phyloP scores from a whole-genome alignment of 2,113 vertebrate species.

The Cacatua alba region DNA sequence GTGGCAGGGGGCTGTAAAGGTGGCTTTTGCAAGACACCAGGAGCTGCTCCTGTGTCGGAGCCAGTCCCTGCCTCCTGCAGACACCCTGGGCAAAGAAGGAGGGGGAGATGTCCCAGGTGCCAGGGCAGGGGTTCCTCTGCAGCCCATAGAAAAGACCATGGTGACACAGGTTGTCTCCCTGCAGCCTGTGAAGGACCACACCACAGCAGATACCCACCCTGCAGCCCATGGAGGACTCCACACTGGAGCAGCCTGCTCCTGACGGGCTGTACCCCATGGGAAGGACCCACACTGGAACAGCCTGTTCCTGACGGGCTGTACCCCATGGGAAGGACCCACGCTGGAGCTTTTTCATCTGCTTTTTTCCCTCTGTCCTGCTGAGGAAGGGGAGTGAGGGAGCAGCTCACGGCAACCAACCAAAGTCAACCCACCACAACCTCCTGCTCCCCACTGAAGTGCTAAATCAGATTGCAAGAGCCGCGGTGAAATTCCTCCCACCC shows the following conservation, averaged over 20 bases:
- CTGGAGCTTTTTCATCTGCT: background rate
- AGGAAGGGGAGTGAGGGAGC: background rate
- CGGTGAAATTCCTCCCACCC: background rate
- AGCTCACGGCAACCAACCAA: background rate
- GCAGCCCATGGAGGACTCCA: background rate
- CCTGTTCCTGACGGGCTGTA: background rate
- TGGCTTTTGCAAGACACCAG: background rate
- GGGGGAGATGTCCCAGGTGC: background rate
- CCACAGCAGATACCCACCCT: background rate
- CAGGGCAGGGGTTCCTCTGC: background rate
- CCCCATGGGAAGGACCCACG: background rate
- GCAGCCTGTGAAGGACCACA: background rate
- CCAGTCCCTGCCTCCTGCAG: background rate
- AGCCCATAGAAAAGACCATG: background rate
- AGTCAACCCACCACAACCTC: background rate
- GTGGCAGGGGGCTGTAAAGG: rapidly evolving
- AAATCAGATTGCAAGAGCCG: background rate
- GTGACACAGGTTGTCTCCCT: background rate
- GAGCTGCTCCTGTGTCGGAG: background rate
- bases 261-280: background rate
- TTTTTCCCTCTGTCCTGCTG: background rate
- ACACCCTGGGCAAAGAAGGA: background rate
- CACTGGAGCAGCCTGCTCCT: background rate
- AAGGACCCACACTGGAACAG: background rate
- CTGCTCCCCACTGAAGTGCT: background rate